Conservation (phyloP, 2,113 vertebrate genomes). For the Sceloporus undulatus region DNA sequence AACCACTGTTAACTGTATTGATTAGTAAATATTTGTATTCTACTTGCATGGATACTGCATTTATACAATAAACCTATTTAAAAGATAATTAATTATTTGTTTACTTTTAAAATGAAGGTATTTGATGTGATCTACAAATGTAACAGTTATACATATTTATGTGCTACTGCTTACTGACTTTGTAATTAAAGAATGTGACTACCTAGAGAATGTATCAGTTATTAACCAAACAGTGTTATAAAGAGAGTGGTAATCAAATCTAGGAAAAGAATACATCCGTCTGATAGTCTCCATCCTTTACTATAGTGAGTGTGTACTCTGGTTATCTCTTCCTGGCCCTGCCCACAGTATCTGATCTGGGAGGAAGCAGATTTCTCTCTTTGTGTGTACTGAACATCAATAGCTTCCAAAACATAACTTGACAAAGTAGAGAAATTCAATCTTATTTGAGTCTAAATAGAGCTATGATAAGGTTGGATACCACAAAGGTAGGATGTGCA, state of each 20-base stretch:
- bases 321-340: too few species aligned
- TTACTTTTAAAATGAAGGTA: slow-evolving; percentile 69
- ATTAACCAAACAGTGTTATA: slow-evolving; percentile 78
- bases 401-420: neutral
- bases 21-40: neutral
- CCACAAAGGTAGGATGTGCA: neutral
- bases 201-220: slow-evolving; percentile 78
- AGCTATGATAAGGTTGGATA: neutral
- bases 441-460: neutral
- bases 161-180: slow-evolving; percentile 75
- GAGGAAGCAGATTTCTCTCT: neutral
- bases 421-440: neutral
- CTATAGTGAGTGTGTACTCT: neutral
- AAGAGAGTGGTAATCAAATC: slow-evolving; percentile 76
- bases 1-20: neutral
- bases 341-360: neutral
- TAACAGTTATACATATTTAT: slow-evolving; percentile 79
- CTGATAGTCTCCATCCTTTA: slow-evolving; percentile 28
- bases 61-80: slow-evolving; percentile 47
- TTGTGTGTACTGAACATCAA: neutral
- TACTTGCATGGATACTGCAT: neutral
- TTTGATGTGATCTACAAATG: slow-evolving; percentile 71
- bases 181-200: slow-evolving; percentile 80
- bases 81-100: slow-evolving; percentile 56
- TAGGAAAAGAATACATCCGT: slow-evolving; percentile 70